phyloP scores from a whole-genome alignment of 2,113 vertebrate species.

The Oplegnathus fasciatus region DNA sequence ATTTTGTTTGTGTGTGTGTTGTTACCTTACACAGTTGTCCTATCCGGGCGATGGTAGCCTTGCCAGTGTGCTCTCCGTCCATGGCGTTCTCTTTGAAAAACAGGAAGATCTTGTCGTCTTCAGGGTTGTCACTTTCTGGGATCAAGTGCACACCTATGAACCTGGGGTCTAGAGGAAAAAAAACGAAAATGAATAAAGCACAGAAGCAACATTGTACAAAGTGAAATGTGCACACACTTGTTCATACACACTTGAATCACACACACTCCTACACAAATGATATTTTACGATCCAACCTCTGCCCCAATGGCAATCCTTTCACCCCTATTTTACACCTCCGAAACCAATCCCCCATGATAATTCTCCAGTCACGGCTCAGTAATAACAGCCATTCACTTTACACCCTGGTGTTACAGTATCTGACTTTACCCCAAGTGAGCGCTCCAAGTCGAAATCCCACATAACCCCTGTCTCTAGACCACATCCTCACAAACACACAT shows the following conservation, averaged over 20 bases:
- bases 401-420: constrained; percentile 64
- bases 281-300: constrained; percentile 42
- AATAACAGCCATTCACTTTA: constrained; percentile 65
- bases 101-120: constrained; percentile 98
- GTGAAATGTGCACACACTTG: not conserved
- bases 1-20: constrained; percentile 44
- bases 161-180: constrained; percentile 88
- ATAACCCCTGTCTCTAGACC: constrained; percentile 65
- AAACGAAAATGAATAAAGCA: not conserved
- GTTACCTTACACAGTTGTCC: constrained; percentile 99
- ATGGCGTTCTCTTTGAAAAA: constrained; percentile 99
- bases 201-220: not conserved
- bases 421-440: constrained; percentile 59
- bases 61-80: constrained; percentile 96
- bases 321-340: constrained; percentile 67
- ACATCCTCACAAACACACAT: constrained; percentile 75
- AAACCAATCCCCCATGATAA: constrained; percentile 57
- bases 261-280: constrained; percentile 80
- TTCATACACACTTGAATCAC: not conserved
- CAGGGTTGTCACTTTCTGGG: constrained; percentile 97
- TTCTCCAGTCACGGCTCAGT: constrained; percentile 64
- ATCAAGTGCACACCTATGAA: constrained; percentile 93
- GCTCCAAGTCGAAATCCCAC: constrained; percentile 69
- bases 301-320: constrained; percentile 44
- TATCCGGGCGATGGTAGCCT: constrained; percentile 96